phyloP scores from a whole-genome alignment of 2,888 invertebrate species.

The Cepaea hortensis region DNA sequence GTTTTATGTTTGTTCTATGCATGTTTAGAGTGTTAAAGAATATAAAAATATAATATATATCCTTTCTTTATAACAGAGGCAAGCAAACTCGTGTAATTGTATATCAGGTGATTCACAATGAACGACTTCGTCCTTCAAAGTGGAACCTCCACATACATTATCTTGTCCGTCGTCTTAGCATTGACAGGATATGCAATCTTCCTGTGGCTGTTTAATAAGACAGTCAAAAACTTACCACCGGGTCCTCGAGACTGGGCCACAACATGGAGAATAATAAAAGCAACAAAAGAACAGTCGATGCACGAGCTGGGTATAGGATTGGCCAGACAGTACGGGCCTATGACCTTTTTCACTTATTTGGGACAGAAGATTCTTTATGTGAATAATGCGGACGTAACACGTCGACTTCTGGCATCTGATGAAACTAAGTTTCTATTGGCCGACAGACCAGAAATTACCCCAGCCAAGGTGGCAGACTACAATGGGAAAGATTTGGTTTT shows the following conservation, averaged over 20 bases:
- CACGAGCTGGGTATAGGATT: slow-evolving; percentile 30
- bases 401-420: not conserved
- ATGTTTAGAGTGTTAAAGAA: too few relatives aligned
- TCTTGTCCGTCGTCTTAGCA: too few relatives aligned
- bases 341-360: not conserved
- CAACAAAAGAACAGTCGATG: not conserved
- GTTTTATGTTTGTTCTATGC: too few relatives aligned
- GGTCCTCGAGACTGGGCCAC: slow-evolving; percentile 25
- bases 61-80: too few relatives aligned
- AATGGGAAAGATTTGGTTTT: slow-evolving; percentile 16
- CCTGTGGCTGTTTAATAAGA: not conserved
- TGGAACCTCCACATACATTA: too few relatives aligned
- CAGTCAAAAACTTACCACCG: slow-evolving; percentile 16
- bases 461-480: not conserved
- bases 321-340: slow-evolving; percentile 29
- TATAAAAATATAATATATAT: too few relatives aligned
- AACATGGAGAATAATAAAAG: not conserved
- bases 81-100: too few relatives aligned
- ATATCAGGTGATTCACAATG: too few relatives aligned
- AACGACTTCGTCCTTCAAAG: too few relatives aligned
- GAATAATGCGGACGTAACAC: not conserved
- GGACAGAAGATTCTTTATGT: not conserved
- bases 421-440: not conserved
- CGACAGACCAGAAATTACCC: not conserved
- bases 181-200: too few relatives aligned